Base-by-base conservation (phyloP, 1,140 invertebrate species). In the Cydia strobilella region DNA sequence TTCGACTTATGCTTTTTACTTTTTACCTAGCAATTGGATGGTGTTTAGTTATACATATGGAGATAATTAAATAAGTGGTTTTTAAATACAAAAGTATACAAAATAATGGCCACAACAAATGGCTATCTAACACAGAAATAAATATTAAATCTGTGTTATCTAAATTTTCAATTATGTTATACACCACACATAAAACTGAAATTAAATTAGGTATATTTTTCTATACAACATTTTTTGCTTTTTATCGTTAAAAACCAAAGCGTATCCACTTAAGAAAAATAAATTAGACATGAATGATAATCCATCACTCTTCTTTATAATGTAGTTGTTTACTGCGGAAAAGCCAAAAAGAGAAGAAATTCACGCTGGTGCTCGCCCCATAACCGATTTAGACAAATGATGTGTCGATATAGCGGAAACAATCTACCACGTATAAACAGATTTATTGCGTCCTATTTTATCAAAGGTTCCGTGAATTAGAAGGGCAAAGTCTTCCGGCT, bases 351-450 rank as follows among this genome's bases (percentile, higher is more conserved):
- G 20, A n/a, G 54, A 59, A 59, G 51, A 59, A 59, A 23, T 59
- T 59, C 54, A 59, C 20, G 54, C 25, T 15, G 54, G 20, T 59
- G 9, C 15, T 54, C 51, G n/a, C 54, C 54, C 54, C 20, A 59
- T 59, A 59, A 59, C 54, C 54, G 54, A 59, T 59, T 59, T 59
- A 59, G 54, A 59, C 54, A 59, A 59, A 59, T 59, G 54, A 59
- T 59, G 54, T 59, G 54, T 59, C 54, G 54, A 59, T 59, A 59
- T 59, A 59, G 7, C 54, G 54, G 54, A 59, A 59, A 23, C 54
- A 59, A 59, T 59, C 20, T 59, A 20, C 54, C 2, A 59, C 54
- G 54, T 59, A 23, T 59, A 59, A 59, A 59, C n/a, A 59, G 54
- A 59, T 59, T 59, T 59, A 59, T 59, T 23, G 54, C 54, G 10